Percentiles rank a stretch among this genome's conserved stretches.
These are phyloP conservation scores for Amiota communis DNA, from an alignment of 2,888 invertebrate species.

Conservation along the genomic window DNA sequence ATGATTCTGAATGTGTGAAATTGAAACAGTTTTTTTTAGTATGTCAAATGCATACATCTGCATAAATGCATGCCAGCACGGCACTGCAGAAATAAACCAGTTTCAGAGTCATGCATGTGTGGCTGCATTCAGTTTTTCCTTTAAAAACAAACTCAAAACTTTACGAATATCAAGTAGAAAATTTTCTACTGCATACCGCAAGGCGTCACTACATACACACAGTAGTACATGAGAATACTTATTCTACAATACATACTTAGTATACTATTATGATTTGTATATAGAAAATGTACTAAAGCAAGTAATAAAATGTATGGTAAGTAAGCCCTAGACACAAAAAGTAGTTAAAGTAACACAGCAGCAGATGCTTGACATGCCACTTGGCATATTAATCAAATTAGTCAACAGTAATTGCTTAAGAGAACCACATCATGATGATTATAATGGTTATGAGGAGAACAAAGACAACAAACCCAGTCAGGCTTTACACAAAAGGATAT, in stretches of 20 bases:
- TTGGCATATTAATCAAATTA: constrained; percentile 25
- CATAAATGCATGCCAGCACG: background rate
- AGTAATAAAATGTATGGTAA: background rate
- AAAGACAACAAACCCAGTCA: too few relatives aligned
- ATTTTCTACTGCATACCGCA: constrained; percentile 25
- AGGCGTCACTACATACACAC: background rate
- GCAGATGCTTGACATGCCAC: constrained; percentile 9
- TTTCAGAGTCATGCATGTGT: too few relatives aligned
- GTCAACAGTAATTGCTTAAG: constrained; percentile 15
- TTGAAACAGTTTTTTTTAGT: constrained; percentile 1
- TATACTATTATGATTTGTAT: too few relatives aligned
- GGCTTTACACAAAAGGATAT: too few relatives aligned
- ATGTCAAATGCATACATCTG: constrained; percentile 21
- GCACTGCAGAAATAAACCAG: background rate
- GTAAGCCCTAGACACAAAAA: background rate
- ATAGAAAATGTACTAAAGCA: too few relatives aligned
- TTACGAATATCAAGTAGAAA: background rate
- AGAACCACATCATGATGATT: too few relatives aligned
- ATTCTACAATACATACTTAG: too few relatives aligned
- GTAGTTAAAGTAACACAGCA: constrained; percentile 18
- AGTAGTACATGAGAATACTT: too few relatives aligned
- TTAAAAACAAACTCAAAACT: too few relatives aligned
- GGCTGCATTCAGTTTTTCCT: too few relatives aligned
- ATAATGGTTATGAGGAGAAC: too few relatives aligned
- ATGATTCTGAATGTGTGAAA: background rate